Evolutionary conservation across 2,113 vertebrate genomes (phyloP).

Genomic region (Phodopus roborovskii): DNA sequence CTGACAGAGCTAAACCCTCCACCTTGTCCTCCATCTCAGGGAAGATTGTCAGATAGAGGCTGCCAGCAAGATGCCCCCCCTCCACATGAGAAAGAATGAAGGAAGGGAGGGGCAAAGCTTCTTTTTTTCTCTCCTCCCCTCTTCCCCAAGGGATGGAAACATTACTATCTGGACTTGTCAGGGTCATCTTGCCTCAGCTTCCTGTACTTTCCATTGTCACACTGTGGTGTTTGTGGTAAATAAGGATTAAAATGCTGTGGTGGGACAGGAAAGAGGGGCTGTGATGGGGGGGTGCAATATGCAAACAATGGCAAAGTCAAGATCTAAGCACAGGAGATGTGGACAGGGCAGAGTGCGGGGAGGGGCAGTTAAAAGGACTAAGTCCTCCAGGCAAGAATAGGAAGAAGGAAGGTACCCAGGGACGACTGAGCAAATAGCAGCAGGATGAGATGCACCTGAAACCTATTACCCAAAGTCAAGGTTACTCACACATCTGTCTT

Average conservation of each 20-base stretch:
- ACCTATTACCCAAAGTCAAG: not conserved
- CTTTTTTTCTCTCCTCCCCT: not conserved
- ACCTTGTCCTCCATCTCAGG: not conserved
- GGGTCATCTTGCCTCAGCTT: not conserved
- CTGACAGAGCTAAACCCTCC: not conserved
- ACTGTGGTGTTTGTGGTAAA: not conserved
- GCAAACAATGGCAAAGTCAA: not conserved
- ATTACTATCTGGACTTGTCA: not conserved
- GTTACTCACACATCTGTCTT: conserved; percentile 16
- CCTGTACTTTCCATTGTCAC: not conserved
- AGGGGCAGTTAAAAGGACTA: not conserved
- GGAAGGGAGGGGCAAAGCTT: not conserved
- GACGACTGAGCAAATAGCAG: not conserved
- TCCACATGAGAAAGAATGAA: conserved; percentile 44
- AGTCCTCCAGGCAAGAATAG: not conserved
- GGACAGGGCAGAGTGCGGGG: fast-evolving
- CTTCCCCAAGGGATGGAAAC: conserved; percentile 1
- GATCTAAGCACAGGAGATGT: not conserved
- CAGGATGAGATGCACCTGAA: not conserved
- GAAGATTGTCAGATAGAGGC: not conserved
- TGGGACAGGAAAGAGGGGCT: not conserved
- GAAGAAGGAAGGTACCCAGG: not conserved
- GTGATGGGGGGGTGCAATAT: not conserved
- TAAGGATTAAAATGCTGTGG: not conserved
- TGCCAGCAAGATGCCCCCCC: not conserved